Conservation (phyloP, 1,140 invertebrate genomes). For the Solenopsis fugax region DNA sequence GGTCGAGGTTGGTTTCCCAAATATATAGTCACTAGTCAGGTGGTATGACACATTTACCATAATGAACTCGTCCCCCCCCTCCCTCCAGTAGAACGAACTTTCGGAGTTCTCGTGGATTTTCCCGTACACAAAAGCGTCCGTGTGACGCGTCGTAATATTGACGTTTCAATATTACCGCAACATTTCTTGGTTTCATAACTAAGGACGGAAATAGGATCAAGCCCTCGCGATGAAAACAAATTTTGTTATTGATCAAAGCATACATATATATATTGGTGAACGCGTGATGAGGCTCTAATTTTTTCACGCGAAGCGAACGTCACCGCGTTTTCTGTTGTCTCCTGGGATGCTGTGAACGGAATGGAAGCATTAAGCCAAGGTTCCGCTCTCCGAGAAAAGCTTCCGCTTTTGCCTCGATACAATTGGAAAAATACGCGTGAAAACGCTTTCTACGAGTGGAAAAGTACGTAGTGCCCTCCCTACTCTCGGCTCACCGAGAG, state of each 20-base stretch:
- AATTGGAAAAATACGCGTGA: background rate
- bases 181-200: background rate
- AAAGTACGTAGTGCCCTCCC: background rate
- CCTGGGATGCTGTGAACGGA: no score
- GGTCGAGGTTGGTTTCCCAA: background rate
- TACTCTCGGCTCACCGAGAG: background rate
- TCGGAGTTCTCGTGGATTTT: background rate
- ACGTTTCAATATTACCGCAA: constrained; percentile 3
- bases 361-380: no score
- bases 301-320: background rate
- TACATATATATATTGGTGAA: constrained; percentile 1
- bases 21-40: background rate
- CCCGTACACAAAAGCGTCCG: background rate
- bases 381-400: no score
- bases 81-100: background rate
- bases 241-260: constrained; percentile 68
- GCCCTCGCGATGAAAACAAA: constrained; percentile 58
- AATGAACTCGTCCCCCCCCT: background rate
- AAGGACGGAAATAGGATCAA: constrained; percentile 35
- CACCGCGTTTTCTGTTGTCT: background rate
- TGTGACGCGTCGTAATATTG: background rate
- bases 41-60: background rate
- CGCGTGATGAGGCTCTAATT: background rate
- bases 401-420: no score
- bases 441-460: background rate